Percentiles rank a stretch among this genome's conserved stretches.
phyloP scores from a whole-genome alignment of 2,113 vertebrate genomes.

The Oncorhynchus tshawytscha region DNA sequence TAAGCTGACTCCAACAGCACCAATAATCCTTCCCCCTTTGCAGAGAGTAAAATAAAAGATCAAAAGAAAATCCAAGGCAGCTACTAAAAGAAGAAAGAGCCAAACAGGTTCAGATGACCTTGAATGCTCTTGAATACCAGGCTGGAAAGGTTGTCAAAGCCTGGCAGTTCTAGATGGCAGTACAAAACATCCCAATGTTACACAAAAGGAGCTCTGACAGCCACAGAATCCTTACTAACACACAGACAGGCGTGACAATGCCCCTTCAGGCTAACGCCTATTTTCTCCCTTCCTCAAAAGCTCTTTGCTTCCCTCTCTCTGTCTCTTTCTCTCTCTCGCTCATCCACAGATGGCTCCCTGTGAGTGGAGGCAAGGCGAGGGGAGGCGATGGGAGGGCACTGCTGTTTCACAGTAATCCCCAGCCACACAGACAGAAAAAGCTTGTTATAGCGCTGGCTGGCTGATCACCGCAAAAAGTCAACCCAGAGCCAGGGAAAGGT shows the following conservation, averaged over 20 bases:
- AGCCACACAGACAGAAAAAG: constrained; percentile 76
- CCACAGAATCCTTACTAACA: constrained; percentile 67
- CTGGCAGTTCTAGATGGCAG: constrained; percentile 46
- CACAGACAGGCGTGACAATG: constrained; percentile 74
- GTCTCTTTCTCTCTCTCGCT: constrained; percentile 51
- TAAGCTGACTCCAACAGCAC: constrained; percentile 26
- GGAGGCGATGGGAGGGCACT: constrained; percentile 67
- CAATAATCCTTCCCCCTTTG: constrained; percentile 30
- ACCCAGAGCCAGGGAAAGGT: constrained; percentile 77
- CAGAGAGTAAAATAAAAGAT: constrained; percentile 23
- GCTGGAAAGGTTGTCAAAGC: constrained; percentile 44
- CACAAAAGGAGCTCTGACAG: constrained; percentile 69
- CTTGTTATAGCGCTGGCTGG: constrained; percentile 77
- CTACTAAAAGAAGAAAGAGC: constrained; percentile 30
- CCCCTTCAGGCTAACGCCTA: constrained; percentile 64
- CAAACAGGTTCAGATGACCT: constrained; percentile 54
- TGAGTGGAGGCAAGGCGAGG: constrained; percentile 65
- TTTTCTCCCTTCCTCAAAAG: constrained; percentile 27
- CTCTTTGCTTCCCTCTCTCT: constrained; percentile 14
- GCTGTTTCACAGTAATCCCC: constrained; percentile 73
- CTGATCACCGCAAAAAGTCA: constrained; percentile 80
- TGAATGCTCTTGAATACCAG: constrained; percentile 54
- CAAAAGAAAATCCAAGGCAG: constrained; percentile 23
- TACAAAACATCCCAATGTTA: constrained; percentile 67
- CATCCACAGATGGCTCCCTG: constrained; percentile 69